Conservation (phyloP, 2,888 invertebrate genomes). For the Bibio marci region DNA sequence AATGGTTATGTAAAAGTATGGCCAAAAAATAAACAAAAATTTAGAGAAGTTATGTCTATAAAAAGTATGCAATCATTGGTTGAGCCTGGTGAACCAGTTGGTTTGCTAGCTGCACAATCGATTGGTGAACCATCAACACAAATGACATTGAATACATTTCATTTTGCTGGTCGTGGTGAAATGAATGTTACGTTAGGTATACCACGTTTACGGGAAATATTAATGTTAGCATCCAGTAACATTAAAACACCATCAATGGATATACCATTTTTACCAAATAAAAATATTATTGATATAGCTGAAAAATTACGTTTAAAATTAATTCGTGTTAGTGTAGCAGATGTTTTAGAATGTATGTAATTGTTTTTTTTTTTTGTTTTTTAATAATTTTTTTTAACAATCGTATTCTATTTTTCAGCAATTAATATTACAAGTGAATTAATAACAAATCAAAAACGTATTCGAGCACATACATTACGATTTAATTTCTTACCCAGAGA, state of each 20-base stretch:
- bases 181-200: slow-evolving; percentile 99
- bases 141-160: slow-evolving; percentile 99
- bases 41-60: slow-evolving; percentile 53
- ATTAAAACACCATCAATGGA: slow-evolving; percentile 96
- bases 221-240: slow-evolving; percentile 87
- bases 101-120: slow-evolving; percentile 85
- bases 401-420: slow-evolving; percentile 13
- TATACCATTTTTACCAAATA: slow-evolving; percentile 53
- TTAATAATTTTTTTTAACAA: not conserved
- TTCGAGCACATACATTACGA: slow-evolving; percentile 45
- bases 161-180: slow-evolving; percentile 98
- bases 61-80: slow-evolving; percentile 64
- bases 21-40: slow-evolving; percentile 27
- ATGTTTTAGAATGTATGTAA: slow-evolving; percentile 48
- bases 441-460: slow-evolving; percentile 34
- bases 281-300: slow-evolving; percentile 36
- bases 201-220: slow-evolving; percentile 86
- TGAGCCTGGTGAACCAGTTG: slow-evolving; percentile 87
- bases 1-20: slow-evolving; percentile 37
- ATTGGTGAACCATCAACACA: slow-evolving; percentile 99
- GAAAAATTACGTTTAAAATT: slow-evolving; percentile 54
- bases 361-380: not conserved
- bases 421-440: slow-evolving; percentile 28
- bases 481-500: slow-evolving; percentile 58
- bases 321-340: slow-evolving; percentile 58